Evolutionary conservation across 2,113 vertebrate species (phyloP), one percentile per base, ranked within the genome.

Genomic region (Copsychus sechellarum): DNA sequence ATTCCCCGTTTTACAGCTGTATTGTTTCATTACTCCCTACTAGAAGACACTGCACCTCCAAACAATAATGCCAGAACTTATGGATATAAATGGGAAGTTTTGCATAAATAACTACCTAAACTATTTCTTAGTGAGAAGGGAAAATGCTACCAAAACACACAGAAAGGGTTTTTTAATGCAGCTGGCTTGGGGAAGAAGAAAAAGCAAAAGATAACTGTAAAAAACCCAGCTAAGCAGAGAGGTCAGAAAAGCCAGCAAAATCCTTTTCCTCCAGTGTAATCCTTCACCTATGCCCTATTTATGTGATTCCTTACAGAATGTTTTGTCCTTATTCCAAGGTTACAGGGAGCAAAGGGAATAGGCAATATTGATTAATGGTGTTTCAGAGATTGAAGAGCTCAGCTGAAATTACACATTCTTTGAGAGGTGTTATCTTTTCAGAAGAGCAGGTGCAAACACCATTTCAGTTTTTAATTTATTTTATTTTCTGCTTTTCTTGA

Each of bases 251-350:
- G 53, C 36, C 66, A 85, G 57, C 34, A 85, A 91, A 88, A 91
- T 79, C 38, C 47, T 77, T 36, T 61, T 65, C 26, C 43, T 92
- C 36, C 57, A 71, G 23, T 72, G 58, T 67, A 95, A 94, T 80
- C 70, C 36, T 51, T 79, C 81, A 57, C 92, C 83, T 81, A 57
- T 67, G 56, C 40, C 23, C 84, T 50, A 48, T 79, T 61, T 92
- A 74, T 1, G 2, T 4, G 34, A 57, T 76, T 93, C 62, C 73
- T 86, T 40, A 71, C 79, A 45, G 36, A 26, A 23, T 45, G 45
- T 50, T 87, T 86, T 83, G 80, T 72, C 94, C 91, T 95, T 92
- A 93, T 18, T 76, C 53, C 85, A 81, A 85, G 93, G 88, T 88
- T 76, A 92, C 2, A 0, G 40, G 53, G 57, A 78, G 89, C 3